Percentiles rank a stretch among this genome's conserved stretches.
phyloP scores from a whole-genome alignment of 2,113 vertebrate genomes.

The rabbit (Oryctolagus cuniculus) region mOryCun1.1 NC_091438.1:44990501-44991000 shows the following conservation, averaged over 20 bases:
- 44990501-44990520: not conserved
- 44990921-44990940: conserved; percentile 3
- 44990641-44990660: not conserved
- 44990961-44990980: not conserved
- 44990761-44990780: conserved; percentile 33
- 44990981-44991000: not conserved
- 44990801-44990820: conserved; percentile 31
- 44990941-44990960: not conserved
- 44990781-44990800: not conserved
- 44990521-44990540: not conserved
- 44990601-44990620: not conserved
- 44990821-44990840: not conserved
- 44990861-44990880: conserved; percentile 21
- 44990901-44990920: not conserved
- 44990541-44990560: not conserved
- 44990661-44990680: not conserved
- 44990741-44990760: not conserved
- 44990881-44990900: not conserved
- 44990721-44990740: not conserved
- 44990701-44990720: not conserved
- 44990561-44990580: not conserved
- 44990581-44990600: not conserved
- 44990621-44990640: not conserved
- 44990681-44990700: not conserved
- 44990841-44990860: conserved; percentile 13